Conservation (phyloP, 92 coral and sea anemone species). For the Parazoanthus atlanticus region DNA sequence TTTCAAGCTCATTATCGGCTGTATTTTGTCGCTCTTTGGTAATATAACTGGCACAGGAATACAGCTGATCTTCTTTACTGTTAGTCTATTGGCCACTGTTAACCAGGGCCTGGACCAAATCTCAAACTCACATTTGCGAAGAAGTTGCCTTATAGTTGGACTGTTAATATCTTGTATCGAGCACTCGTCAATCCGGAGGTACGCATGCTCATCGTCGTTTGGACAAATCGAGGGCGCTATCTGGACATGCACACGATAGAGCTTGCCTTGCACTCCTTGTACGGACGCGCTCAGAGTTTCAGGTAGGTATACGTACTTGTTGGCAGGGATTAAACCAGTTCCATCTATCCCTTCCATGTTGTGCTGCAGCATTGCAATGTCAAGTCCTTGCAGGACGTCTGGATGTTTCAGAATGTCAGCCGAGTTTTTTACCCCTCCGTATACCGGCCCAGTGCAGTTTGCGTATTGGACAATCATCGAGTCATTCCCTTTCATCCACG, state of each 20-base stretch:
- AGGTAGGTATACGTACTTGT: conserved; percentile 34
- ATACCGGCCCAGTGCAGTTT: background rate
- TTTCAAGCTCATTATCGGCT: conserved; percentile 22
- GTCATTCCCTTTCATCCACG: conserved; percentile 29
- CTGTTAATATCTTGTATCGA: conserved; percentile 35
- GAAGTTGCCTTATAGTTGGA: background rate
- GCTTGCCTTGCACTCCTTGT: conserved; percentile 21
- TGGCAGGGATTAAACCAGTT: conserved; percentile 40
- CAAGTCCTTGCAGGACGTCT: conserved; percentile 25
- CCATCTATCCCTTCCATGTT: conserved; percentile 34
- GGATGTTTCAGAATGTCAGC: conserved; percentile 23
- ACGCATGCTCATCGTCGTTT: conserved; percentile 35
- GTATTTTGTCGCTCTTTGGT: background rate
- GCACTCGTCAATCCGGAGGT: conserved; percentile 26
- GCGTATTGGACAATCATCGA: conserved; percentile 14
- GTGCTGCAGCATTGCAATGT: conserved; percentile 27
- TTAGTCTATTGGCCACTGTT: background rate
- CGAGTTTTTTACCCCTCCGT: background rate
- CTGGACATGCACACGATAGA: conserved; percentile 27
- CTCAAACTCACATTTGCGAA: conserved; percentile 46
- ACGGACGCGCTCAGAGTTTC: conserved; percentile 11
- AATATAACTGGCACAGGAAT: background rate
- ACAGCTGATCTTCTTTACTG: conserved; percentile 29
- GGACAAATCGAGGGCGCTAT: conserved; percentile 45
- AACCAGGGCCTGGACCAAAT: conserved; percentile 37